Conservation (phyloP, 2,888 invertebrate genomes). For the Autographa gamma region DNA sequence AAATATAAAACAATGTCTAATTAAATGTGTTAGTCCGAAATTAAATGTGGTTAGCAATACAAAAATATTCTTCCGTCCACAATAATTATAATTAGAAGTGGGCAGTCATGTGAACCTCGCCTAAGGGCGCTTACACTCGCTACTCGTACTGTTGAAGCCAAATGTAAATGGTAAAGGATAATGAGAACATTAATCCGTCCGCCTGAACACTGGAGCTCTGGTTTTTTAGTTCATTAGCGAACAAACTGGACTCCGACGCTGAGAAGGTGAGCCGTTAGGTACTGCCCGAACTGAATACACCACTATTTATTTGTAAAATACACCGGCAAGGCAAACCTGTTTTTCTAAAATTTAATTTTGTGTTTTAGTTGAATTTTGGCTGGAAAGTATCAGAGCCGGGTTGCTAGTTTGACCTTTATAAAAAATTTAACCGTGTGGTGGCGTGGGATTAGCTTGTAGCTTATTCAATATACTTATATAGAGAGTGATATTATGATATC, state of each 20-base stretch:
- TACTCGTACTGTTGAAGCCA: conserved; percentile 12
- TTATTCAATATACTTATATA: too few species aligned
- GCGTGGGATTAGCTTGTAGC: too few species aligned
- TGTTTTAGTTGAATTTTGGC: conserved; percentile 1
- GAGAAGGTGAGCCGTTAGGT: conserved; percentile 19
- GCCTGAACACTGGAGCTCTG: conserved; percentile 16
- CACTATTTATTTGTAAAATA: conserved; percentile 18
- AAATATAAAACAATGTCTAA: too few species aligned
- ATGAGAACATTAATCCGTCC: conserved; percentile 52
- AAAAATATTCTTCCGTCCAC: too few species aligned
- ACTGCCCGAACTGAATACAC: conserved; percentile 10
- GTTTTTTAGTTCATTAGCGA: conserved; percentile 41
- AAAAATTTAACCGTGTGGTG: too few species aligned
- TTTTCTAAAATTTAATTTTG: not conserved
- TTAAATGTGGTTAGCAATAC: too few species aligned
- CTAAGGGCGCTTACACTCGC: not conserved
- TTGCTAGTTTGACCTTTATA: too few species aligned
- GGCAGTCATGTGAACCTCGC: not conserved
- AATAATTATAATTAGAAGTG: not conserved
- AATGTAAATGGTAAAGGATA: conserved; percentile 37
- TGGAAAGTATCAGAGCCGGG: not conserved
- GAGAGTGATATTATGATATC: too few species aligned
- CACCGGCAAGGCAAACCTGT: not conserved
- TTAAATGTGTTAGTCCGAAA: too few species aligned
- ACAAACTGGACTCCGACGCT: conserved; percentile 17